Evolutionary conservation across 2,888 invertebrate species (phyloP).

Genomic region (Hirtodrosophila histrioides): DNA sequence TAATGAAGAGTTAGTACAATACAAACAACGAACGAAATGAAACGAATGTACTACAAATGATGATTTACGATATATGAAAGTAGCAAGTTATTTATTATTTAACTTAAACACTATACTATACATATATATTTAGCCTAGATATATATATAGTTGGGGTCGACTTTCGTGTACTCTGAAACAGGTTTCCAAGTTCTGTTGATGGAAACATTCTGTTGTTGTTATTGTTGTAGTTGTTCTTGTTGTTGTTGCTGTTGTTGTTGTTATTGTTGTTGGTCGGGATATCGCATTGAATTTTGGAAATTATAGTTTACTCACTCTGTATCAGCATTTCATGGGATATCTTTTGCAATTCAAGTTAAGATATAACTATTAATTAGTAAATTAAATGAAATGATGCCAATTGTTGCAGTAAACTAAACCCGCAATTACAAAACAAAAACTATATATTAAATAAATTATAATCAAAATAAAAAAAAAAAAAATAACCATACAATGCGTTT

Average conservation of each 20-base stretch:
- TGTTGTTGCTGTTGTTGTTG: not conserved
- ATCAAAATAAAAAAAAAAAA: slow-evolving; percentile 10
- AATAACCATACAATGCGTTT: not conserved
- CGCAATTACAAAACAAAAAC: slow-evolving; percentile 1
- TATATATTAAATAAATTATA: slow-evolving; percentile 7
- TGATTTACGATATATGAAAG: slow-evolving; percentile 14
- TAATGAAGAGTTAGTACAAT: slow-evolving; percentile 22
- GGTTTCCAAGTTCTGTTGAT: not conserved
- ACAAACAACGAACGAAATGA: slow-evolving; percentile 37
- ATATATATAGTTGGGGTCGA: slow-evolving; percentile 1
- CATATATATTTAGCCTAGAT: slow-evolving; percentile 39
- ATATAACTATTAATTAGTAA: slow-evolving; percentile 45
- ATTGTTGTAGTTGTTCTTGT: not conserved
- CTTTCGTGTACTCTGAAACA: slow-evolving; percentile 15
- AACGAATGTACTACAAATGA: slow-evolving; percentile 35
- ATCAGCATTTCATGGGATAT: slow-evolving; percentile 62
- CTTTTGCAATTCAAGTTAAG: slow-evolving; percentile 49
- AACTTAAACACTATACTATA: slow-evolving; percentile 42
- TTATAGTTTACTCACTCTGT: slow-evolving; percentile 71
- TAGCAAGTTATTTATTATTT: slow-evolving; percentile 22
- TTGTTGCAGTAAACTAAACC: slow-evolving; percentile 10
- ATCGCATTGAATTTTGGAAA: slow-evolving; percentile 14
- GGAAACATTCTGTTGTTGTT: slow-evolving; percentile 14
- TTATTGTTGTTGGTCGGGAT: slow-evolving; percentile 6
- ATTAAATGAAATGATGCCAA: slow-evolving; percentile 43